Conservation (phyloP, 37 sponge, comb jelly and placozoan species). For the Haliclona indistincta region DNA sequence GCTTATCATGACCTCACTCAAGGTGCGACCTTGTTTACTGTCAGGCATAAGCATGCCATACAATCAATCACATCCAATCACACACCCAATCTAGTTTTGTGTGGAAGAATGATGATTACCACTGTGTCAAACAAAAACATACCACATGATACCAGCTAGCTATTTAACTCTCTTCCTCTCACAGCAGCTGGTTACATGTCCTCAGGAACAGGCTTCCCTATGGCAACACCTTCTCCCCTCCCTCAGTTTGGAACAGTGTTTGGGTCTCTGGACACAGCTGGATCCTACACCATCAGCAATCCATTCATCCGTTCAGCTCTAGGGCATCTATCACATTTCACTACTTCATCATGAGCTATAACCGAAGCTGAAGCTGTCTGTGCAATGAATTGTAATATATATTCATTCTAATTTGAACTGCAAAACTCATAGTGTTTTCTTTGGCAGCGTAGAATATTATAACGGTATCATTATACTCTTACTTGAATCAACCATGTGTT, state of each 20-base stretch:
- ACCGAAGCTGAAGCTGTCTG: no score
- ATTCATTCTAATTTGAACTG: no score
- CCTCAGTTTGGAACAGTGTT: slow-evolving; percentile 69
- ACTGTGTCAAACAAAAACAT: not conserved
- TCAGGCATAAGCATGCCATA: slow-evolving; percentile 14
- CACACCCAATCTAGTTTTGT: not conserved
- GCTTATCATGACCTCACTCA: slow-evolving; percentile 26
- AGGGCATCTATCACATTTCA: no score
- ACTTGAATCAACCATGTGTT: no score
- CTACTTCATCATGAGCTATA: no score
- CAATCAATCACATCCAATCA: not conserved
- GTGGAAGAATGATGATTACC: not conserved
- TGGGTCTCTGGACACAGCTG: slow-evolving; percentile 11
- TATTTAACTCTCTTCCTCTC: not conserved
- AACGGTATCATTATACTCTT: no score
- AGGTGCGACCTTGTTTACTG: slow-evolving; percentile 11
- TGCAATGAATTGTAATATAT: no score
- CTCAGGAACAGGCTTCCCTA: not conserved
- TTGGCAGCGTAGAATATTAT: no score
- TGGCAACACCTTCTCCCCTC: slow-evolving; percentile 44
- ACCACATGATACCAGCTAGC: slow-evolving; percentile 4
- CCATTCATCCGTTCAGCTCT: no score
- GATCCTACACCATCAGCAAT: not conserved
- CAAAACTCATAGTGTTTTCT: no score
- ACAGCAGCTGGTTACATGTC: slow-evolving; percentile 4